phyloP scores from a whole-genome alignment of 2,113 vertebrate genomes.

The Butorides virescens region DNA sequence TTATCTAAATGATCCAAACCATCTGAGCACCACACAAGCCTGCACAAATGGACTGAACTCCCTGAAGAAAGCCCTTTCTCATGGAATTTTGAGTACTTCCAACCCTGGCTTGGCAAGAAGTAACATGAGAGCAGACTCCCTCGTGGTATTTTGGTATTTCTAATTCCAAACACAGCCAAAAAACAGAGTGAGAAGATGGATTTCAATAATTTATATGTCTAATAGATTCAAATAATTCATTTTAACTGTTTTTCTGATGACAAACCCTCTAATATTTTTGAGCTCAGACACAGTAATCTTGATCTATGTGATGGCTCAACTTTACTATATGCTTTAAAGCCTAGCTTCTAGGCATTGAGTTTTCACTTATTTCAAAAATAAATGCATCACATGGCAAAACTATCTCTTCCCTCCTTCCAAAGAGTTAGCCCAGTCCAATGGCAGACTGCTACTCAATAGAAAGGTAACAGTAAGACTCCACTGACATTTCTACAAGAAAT shows the following conservation, averaged over 20 bases:
- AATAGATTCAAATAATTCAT: background rate
- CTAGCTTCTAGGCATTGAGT: background rate
- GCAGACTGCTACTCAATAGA: background rate
- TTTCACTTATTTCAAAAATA: background rate
- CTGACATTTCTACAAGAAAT: background rate
- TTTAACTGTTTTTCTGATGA: background rate
- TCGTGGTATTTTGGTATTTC: conserved; percentile 41
- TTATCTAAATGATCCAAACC: conserved; percentile 41
- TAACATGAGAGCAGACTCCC: conserved; percentile 29
- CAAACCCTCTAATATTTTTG: background rate
- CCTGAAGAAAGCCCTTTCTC: conserved; percentile 38
- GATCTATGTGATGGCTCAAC: background rate
- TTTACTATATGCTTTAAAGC: background rate
- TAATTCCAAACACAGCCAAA: background rate
- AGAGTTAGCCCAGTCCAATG: background rate
- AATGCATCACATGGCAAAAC: background rate
- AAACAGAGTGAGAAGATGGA: background rate
- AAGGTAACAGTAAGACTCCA: background rate
- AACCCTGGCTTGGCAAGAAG: conserved; percentile 52
- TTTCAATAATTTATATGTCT: background rate
- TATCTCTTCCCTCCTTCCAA: background rate
- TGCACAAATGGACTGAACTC: conserved; percentile 36
- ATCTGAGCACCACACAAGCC: conserved; percentile 20
- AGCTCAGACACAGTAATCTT: background rate
- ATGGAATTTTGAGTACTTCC: conserved; percentile 36